Percentiles rank a stretch among this genome's conserved stretches.
These are phyloP conservation scores for Syritta pipiens DNA, from an alignment of 2,888 invertebrate species.

Conservation along the genomic window DNA sequence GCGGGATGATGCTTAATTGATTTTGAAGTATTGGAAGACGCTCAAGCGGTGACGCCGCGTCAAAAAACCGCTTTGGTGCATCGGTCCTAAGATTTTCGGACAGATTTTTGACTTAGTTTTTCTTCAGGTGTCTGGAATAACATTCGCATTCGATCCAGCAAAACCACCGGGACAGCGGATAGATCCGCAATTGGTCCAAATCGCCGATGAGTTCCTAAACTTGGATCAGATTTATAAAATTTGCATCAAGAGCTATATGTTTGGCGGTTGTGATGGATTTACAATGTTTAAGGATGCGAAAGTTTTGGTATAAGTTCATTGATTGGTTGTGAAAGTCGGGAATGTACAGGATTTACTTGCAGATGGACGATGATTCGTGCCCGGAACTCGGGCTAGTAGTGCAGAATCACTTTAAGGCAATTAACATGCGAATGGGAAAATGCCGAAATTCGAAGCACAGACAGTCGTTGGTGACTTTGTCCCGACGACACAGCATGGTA, in stretches of 20 bases:
- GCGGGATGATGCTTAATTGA: too few species aligned
- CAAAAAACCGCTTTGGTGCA: too few species aligned
- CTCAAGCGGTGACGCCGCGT: too few species aligned
- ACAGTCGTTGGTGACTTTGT: slow-evolving; percentile 91
- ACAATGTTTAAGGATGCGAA: slow-evolving; percentile 87
- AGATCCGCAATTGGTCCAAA: slow-evolving; percentile 86
- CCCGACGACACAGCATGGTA: slow-evolving; percentile 88
- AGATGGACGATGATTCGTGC: slow-evolving; percentile 92
- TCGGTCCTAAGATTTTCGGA: too few species aligned
- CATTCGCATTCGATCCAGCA: slow-evolving; percentile 87
- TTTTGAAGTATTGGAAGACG: too few species aligned
- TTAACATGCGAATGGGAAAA: slow-evolving; percentile 88
- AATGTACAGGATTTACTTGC: slow-evolving; percentile 61
- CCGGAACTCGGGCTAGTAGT: slow-evolving; percentile 91
- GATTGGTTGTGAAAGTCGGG: neutral
- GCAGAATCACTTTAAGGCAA: slow-evolving; percentile 94
- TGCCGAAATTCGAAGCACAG: slow-evolving; percentile 87
- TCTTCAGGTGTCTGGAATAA: slow-evolving; percentile 85
- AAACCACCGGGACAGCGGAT: slow-evolving; percentile 86
- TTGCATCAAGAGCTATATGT: slow-evolving; percentile 90
- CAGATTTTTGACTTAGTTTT: too few species aligned
- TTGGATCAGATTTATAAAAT: slow-evolving; percentile 86
- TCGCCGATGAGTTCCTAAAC: slow-evolving; percentile 92
- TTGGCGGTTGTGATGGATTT: slow-evolving; percentile 92
- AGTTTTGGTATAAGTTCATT: slow-evolving; percentile 83